Percentiles rank a stretch among this genome's conserved stretches.
phyloP scores from a whole-genome alignment of 37 sponge, comb jelly and placozoan genomes.

The Amphimedon queenslandica region DNA sequence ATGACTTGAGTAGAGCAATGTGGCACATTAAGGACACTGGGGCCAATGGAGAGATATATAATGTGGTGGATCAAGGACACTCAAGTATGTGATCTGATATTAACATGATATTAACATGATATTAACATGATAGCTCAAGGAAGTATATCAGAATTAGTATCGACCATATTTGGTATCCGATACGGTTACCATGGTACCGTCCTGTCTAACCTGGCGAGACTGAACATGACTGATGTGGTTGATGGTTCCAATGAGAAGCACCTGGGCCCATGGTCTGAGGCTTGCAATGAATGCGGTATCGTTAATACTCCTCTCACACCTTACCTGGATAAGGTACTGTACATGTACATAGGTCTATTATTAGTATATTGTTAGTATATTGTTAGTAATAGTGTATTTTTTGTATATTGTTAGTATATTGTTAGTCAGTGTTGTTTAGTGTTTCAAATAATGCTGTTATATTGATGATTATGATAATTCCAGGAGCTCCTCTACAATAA shows the following conservation, averaged over 20 bases:
- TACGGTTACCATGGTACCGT: slow-evolving; percentile 88
- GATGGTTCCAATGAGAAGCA: slow-evolving; percentile 98
- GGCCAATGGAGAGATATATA: slow-evolving; percentile 72
- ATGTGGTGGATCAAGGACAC: slow-evolving; percentile 87
- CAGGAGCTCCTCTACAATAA: slow-evolving; percentile 84
- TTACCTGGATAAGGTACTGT: slow-evolving; percentile 80
- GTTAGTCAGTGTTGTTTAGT: too few species aligned
- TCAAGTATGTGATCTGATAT: slow-evolving; percentile 53
- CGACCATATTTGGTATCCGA: slow-evolving; percentile 72
- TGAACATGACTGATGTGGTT: slow-evolving; percentile 62
- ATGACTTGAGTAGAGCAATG: slow-evolving; percentile 80
- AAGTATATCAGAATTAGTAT: slow-evolving; percentile 50
- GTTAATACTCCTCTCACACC: slow-evolving; percentile 92
- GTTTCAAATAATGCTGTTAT: too few species aligned
- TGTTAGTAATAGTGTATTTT: not conserved
- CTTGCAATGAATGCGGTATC: slow-evolving; percentile 67
- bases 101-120: not conserved
- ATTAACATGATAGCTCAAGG: slow-evolving; percentile 64
- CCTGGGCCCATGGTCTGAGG: slow-evolving; percentile 90
- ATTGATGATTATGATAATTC: too few species aligned
- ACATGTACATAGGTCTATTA: too few species aligned
- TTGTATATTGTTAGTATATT: too few species aligned
- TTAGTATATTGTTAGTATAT: too few species aligned
- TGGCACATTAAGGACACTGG: slow-evolving; percentile 69
- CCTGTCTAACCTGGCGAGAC: slow-evolving; percentile 81